These are phyloP conservation scores for Lordiphosa mommai DNA, from an alignment of 1,140 invertebrate species.

Conservation along the genomic window DNA sequence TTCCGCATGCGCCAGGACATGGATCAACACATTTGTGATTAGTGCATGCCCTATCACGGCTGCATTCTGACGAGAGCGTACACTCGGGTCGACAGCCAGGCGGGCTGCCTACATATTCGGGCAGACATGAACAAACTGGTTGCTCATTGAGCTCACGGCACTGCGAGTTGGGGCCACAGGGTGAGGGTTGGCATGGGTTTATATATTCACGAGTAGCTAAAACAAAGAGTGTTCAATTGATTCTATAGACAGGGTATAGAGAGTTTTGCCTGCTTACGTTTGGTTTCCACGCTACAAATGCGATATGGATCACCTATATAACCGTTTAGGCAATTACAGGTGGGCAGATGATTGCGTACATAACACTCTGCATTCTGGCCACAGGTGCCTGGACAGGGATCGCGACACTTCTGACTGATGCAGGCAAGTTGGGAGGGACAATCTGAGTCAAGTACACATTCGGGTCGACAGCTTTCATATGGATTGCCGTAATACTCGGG, in stretches of 20 bases:
- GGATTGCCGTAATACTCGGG: slow-evolving; percentile 82
- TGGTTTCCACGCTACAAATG: slow-evolving; percentile 79
- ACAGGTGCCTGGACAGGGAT: slow-evolving; percentile 82
- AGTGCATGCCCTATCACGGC: slow-evolving; percentile 85
- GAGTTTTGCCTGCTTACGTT: slow-evolving; percentile 54
- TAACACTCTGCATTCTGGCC: slow-evolving; percentile 86
- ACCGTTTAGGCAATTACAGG: slow-evolving; percentile 85
- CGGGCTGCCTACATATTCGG: slow-evolving; percentile 87
- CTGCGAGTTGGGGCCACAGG: slow-evolving; percentile 86
- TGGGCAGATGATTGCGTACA: slow-evolving; percentile 87
- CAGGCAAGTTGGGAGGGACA: slow-evolving; percentile 82
- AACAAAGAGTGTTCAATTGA: slow-evolving; percentile 7
- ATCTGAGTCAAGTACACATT: slow-evolving; percentile 83
- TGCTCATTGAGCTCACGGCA: slow-evolving; percentile 84
- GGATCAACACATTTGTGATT: slow-evolving; percentile 86
- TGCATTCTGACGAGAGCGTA: slow-evolving; percentile 84
- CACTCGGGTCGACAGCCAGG: slow-evolving; percentile 87
- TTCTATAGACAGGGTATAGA: not conserved
- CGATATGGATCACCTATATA: slow-evolving; percentile 86
- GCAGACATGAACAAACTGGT: slow-evolving; percentile 85
- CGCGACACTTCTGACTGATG: slow-evolving; percentile 82
- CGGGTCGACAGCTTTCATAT: slow-evolving; percentile 82
- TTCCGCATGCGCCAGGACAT: slow-evolving; percentile 85
- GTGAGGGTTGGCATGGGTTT: slow-evolving; percentile 83
- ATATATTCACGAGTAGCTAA: slow-evolving; percentile 74